These are phyloP conservation scores for Muscicapa comitata DNA, from an alignment of 2,797 vertebrate genomes.

Conservation along the genomic window DNA sequence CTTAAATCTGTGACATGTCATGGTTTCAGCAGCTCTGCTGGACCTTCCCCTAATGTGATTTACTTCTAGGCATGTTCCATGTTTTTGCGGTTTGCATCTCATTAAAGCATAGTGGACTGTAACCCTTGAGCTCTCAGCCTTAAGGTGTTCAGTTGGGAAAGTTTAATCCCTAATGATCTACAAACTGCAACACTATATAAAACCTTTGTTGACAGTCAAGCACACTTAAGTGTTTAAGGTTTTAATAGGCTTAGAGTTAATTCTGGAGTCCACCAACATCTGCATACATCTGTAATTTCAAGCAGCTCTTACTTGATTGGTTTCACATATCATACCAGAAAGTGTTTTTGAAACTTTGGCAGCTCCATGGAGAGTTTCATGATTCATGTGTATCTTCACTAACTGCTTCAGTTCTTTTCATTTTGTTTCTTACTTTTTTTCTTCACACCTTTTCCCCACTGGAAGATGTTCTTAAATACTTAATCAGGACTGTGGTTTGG, in stretches of 20 bases:
- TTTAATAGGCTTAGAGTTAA: constrained; percentile 71
- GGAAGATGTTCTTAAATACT: constrained; percentile 69
- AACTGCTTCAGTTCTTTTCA: constrained; percentile 35
- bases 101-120: background rate
- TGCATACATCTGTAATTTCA: constrained; percentile 55
- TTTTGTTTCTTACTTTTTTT: background rate
- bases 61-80: background rate
- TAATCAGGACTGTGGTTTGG: constrained; percentile 64
- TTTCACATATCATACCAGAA: constrained; percentile 68
- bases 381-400: constrained; percentile 59
- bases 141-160: background rate
- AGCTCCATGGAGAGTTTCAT: constrained; percentile 44
- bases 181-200: background rate
- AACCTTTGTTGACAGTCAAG: constrained; percentile 52
- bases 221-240: constrained; percentile 42
- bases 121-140: background rate
- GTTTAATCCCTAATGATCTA: background rate
- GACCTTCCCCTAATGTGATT: background rate
- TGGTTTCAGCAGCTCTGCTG: background rate
- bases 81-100: background rate
- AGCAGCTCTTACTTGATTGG: constrained; percentile 56
- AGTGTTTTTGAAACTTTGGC: constrained; percentile 67
- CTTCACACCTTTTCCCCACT: background rate
- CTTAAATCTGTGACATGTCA: background rate
- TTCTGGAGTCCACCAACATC: constrained; percentile 47